phyloP scores from a whole-genome alignment of 2,888 invertebrate genomes.

The Hemistola chrysoprasaria region DNA sequence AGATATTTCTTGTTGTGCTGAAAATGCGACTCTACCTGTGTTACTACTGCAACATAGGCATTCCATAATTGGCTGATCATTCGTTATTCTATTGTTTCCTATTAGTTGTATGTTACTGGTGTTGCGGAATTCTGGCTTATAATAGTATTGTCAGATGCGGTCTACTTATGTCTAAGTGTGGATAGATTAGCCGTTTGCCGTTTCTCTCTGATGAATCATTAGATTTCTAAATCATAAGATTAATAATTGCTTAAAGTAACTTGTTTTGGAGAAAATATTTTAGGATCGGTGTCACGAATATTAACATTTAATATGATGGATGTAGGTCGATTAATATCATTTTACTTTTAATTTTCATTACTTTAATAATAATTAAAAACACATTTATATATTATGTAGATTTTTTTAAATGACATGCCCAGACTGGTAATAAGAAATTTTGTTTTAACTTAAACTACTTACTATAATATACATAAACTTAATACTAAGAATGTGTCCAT shows the following conservation, averaged over 20 bases:
- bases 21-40: not conserved
- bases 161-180: slow-evolving; percentile 14
- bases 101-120: slow-evolving; percentile 9
- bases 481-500: too few relatives aligned
- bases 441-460: too few relatives aligned
- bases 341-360: too few relatives aligned
- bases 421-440: too few relatives aligned
- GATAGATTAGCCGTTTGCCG: slow-evolving; percentile 1
- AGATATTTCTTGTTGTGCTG: slow-evolving; percentile 1
- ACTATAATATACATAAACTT: too few relatives aligned
- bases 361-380: too few relatives aligned
- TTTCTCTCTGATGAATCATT: slow-evolving; percentile 13
- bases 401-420: too few relatives aligned
- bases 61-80: slow-evolving; percentile 15
- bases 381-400: too few relatives aligned
- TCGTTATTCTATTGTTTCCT: slow-evolving; percentile 5
- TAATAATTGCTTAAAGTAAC: not conserved
- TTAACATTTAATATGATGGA: too few relatives aligned
- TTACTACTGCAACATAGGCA: not conserved
- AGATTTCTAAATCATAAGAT: not conserved
- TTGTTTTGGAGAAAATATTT: too few relatives aligned
- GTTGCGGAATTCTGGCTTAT: slow-evolving; percentile 15
- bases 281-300: too few relatives aligned
- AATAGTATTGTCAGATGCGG: slow-evolving; percentile 9
- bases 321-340: too few relatives aligned